Conservation (phyloP, 1,140 invertebrate species). For the Chlorops oryzae region DNA sequence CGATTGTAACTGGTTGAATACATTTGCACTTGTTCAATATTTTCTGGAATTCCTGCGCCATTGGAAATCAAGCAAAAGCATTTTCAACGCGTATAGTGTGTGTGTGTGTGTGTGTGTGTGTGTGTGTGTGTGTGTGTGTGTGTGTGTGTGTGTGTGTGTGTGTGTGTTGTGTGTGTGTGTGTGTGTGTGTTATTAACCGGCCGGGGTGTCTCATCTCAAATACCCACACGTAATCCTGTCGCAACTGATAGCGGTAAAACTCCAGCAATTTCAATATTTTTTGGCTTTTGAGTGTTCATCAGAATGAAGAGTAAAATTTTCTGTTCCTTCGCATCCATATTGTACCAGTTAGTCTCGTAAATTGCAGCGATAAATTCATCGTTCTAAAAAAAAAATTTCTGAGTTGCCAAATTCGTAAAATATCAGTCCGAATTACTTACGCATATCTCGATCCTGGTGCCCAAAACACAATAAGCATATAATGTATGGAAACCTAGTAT, state of each 20-base stretch:
- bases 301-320: constrained; percentile 6
- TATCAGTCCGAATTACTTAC: background rate
- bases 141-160: constrained; percentile 10
- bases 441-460: constrained; percentile 5
- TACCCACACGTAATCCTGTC: constrained; percentile 2
- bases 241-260: constrained; percentile 8
- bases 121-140: no score
- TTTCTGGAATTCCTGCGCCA: background rate
- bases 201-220: no score
- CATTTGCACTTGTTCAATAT: no score
- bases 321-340: background rate
- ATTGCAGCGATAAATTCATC: constrained; percentile 5
- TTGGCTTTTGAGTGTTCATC: constrained; percentile 5
- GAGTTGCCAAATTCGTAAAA: background rate
- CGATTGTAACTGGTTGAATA: no score
- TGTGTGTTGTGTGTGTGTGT: no score
- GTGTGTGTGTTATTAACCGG: no score
- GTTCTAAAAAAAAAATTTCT: constrained; percentile 3
- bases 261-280: constrained; percentile 1
- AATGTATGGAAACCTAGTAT: background rate
- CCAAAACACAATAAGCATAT: constrained; percentile 11
- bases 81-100: no score
- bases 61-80: no score
- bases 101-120: no score
- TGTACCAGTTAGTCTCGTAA: constrained; percentile 9